Base-by-base conservation (phyloP, 1,140 invertebrate species). In the Papilio helenus region DNA sequence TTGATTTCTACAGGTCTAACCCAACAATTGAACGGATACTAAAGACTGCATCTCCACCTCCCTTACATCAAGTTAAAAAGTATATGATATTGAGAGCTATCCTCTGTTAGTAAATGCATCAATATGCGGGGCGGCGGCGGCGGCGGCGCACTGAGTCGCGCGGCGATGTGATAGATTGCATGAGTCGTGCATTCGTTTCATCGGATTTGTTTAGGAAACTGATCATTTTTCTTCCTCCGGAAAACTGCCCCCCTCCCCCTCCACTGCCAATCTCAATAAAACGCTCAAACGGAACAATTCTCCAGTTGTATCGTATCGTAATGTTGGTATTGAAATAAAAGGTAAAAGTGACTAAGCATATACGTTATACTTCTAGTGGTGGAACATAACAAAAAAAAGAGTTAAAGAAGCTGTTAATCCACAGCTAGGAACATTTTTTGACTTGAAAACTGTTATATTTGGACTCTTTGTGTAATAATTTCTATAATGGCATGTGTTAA, bases 141-240 rank as follows among this genome's bases (percentile, higher is more conserved):
- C 10, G 51, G 51, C 18, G 18, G 18, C n/a, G n/a, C 55, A 58
- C n/a, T 20, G 55, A 58, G 18, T 58, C 8, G 5, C 55, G n/a
- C 55, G 18, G n/a, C 55, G 20, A 9, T 58, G n/a, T 58, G 55
- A 58, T 58, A 58, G n/a, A 58, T 20, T 20, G 55, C 55, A 58
- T 58, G 55, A 58, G 55, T 58, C 55, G 20, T 58, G 55, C 55
- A 58, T 58, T 58, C 55, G 55, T 58, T 58, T 20, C 18, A 58
- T 58, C 55, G 55, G 55, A 58, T 58, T 58, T 58, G 18, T 58
- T 58, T 58, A 58, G 55, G 55, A 58, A 58, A 58, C n/a, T 58
- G n/a, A 58, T 58, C 55, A 58, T 58, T 58, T 20, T 58, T 58
- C 55, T 58, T 58, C n/a, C 8, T n/a, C 55, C 18, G 55, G 55